Base-by-base conservation (phyloP, 2,888 invertebrate species). In the Drosophila ustulata region DNA sequence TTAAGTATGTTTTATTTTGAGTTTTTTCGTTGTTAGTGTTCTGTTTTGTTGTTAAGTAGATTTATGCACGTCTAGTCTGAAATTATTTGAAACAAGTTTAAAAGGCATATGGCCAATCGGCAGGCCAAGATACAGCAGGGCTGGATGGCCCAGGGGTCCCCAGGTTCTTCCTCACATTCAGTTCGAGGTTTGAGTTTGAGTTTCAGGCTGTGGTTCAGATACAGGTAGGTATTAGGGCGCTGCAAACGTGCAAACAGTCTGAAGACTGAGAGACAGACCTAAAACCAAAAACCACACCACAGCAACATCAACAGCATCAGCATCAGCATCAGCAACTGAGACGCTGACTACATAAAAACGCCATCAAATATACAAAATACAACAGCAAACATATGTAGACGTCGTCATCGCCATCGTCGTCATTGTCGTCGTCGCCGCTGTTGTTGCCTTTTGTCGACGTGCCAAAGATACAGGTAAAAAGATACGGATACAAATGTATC, bases 61-160 rank as follows among this genome's bases (percentile, higher is more conserved):
- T 87, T 87, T 88, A 88, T 87, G 88, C 84, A 88, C 79, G 86
- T 87, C 86, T 87, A 87, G 88, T 80, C 83, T 75, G 80, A 87
- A 87, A 87, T 84, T 66, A 85, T 86, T 86, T 85, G 82, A 87
- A 87, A 87, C 86, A 82, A 85, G 85, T 85, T 87, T 83, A 78
- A 86, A 80, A 75, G 78, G 82, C 78, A 84, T 76, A 84, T 68
- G 78, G 70, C 47, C 82, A 72, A 77, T 79, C 72, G 72, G 66
- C 67, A 71, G 64, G 61, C 57, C 18, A 18, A 18, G 18, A 18
- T 18, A 18, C 18, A 18, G 18, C 18, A 18, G 18, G 18, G 18
- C 61, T 70, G 46, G 57, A 18, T 41, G 46, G n/a, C 41, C 32
- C 39, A 43, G 47, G 43, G 37, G 32, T 64, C 59, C 64, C 56